Percentiles rank a stretch among this genome's conserved stretches.
Conservation (phyloP, 2,113 vertebrate species). For the Lontra canadensis region DNA sequence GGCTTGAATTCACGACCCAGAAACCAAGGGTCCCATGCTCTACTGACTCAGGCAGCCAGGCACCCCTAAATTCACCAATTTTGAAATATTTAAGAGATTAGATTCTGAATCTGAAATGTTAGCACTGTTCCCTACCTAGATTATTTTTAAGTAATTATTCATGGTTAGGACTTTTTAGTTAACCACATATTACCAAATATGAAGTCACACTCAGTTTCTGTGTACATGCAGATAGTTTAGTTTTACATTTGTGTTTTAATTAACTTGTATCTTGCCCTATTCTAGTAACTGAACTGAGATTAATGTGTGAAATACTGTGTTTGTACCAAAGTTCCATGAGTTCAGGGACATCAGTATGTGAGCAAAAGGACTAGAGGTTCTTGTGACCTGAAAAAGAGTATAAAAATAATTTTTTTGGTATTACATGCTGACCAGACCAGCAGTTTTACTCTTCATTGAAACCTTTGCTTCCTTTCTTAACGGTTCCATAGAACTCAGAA, state of each 20-base stretch:
- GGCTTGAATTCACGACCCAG: not conserved
- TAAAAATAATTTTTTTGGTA: constrained; percentile 20
- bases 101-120: constrained; percentile 13
- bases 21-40: not conserved
- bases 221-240: not conserved
- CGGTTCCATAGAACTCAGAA: constrained; percentile 65
- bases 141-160: not conserved
- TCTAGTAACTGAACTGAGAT: not conserved
- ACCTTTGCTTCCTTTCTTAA: constrained; percentile 55
- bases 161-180: not conserved
- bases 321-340: not conserved
- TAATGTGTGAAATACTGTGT: not conserved
- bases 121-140: not conserved
- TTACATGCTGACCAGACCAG: not conserved
- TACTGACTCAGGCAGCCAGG: not conserved
- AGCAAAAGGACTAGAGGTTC: not conserved
- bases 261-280: not conserved
- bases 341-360: not conserved
- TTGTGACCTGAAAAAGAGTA: not conserved
- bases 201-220: constrained; percentile 40
- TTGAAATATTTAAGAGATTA: constrained; percentile 41
- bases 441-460: not conserved
- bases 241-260: constrained; percentile 53
- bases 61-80: not conserved
- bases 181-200: not conserved